Conservation (phyloP, 2,797 vertebrate species). For the Sorex maritimensis region DNA sequence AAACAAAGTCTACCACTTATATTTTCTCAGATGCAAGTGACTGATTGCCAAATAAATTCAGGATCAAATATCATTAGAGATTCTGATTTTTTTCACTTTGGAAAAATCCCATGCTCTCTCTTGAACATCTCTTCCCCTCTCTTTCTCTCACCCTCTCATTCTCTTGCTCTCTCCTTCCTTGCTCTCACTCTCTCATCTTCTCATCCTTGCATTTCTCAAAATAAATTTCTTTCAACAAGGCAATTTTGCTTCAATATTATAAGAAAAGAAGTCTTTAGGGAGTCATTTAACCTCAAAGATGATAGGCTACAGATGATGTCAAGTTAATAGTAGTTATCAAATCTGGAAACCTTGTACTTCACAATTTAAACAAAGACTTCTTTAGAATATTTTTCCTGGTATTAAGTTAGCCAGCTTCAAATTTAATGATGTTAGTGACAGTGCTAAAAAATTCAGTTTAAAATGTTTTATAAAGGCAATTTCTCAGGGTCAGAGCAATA, state of each 20-base stretch:
- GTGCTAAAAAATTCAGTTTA: neutral
- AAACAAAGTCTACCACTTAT: neutral
- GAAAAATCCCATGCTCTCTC: too few relatives aligned
- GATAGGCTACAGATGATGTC: neutral
- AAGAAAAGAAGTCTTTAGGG: neutral
- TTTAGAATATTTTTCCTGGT: constrained; percentile 13
- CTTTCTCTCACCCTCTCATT: too few relatives aligned
- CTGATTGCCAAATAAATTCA: neutral
- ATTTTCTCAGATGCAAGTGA: neutral
- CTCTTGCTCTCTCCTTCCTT: too few relatives aligned
- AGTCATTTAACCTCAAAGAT: neutral
- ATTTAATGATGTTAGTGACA: neutral
- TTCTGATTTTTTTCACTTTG: neutral
- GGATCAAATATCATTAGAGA: neutral
- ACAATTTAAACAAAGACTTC: neutral
- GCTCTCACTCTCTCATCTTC: too few relatives aligned
- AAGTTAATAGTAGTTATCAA: neutral
- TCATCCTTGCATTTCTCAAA: too few relatives aligned
- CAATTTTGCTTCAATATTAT: too few relatives aligned
- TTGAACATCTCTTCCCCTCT: too few relatives aligned
- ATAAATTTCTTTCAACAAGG: too few relatives aligned
- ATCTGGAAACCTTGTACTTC: neutral
- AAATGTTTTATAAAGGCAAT: neutral
- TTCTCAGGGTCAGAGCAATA: neutral
- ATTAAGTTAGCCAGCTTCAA: neutral